These are phyloP conservation scores for Smutsia temminckii DNA, from an alignment of 2,797 vertebrate species.

Conservation along the genomic window DNA sequence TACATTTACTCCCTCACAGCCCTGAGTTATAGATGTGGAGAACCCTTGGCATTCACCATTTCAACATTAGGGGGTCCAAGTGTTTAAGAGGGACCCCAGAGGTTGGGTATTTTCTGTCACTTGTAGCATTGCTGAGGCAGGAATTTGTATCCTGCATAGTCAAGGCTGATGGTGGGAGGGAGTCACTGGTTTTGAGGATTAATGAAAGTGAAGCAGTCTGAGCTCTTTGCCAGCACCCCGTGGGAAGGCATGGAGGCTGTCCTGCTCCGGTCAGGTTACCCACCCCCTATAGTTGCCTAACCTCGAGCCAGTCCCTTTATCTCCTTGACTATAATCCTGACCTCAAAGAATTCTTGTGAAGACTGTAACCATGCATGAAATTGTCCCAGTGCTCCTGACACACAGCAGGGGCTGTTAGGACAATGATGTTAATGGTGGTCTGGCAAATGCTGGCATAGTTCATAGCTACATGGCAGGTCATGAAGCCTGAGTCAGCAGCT, in stretches of 20 bases:
- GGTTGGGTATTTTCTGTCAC: background rate
- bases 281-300: background rate
- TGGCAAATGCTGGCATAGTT: background rate
- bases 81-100: constrained; percentile 3
- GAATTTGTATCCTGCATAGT: constrained; percentile 11
- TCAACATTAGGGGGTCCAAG: background rate
- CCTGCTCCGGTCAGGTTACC: background rate
- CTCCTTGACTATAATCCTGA: background rate
- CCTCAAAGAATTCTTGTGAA: constrained; percentile 10
- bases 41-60: background rate
- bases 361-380: background rate
- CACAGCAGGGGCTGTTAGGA: background rate
- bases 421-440: background rate
- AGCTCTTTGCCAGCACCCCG: background rate
- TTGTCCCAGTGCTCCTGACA: background rate
- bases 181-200: background rate
- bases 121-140: background rate
- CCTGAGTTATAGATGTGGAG: background rate
- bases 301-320: background rate
- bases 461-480: background rate
- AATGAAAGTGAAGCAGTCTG: background rate
- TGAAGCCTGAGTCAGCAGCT: background rate
- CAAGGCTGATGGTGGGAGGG: background rate
- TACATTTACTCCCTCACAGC: background rate
- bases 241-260: background rate